Base-by-base conservation (phyloP, 2,888 invertebrate species). In the Ennomos quercinarius region DNA sequence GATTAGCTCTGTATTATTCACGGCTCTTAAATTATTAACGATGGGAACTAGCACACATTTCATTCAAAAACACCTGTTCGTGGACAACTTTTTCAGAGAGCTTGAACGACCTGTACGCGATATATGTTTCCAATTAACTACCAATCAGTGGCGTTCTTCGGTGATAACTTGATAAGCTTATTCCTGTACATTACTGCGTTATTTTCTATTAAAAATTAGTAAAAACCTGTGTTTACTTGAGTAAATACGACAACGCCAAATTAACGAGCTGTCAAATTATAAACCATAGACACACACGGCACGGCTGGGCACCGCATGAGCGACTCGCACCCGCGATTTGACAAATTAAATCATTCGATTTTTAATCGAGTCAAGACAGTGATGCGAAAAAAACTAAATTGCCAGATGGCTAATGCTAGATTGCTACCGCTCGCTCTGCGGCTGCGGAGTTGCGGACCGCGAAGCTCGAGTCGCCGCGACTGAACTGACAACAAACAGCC, bases 11-110 rank as follows among this genome's bases (percentile, higher is more conserved):
- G 72, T 89, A 83, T 85, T 88, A 89, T 89, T 87, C 87, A 90
- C 89, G 80, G 83, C 86, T 88, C 85, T 81, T 84, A 88, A 83
- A 89, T 88, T 89, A 87, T 87, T 90, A 86, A 87, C 84, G 83
- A 83, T 90, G 91, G 89, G 91, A 92, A 92, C 89, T 83, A 80
- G 83, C 87, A 90, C 90, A 89, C 93, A 91, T 93, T 94, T 94
- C 94, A 93, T 94, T 95, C 94, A 93, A 94, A 94, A 95, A 95
- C 96, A 96, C 96, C 96, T 96, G 96, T 95, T 95, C 94, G 89
- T 92, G 92, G 74, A 72, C 88, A 89, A 89, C 93, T 94, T 95
- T 95, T 95, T 95, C 95, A 94, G 94, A 94, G 40, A 42, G 48
- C 50, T 93, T 92, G 93, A 91, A 83, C 76, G 12, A 49, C 80